Evolutionary conservation across 2,888 invertebrate genomes (phyloP), one percentile per base, ranked within the genome.

Genomic region (Nomada ferruginata): DNA sequence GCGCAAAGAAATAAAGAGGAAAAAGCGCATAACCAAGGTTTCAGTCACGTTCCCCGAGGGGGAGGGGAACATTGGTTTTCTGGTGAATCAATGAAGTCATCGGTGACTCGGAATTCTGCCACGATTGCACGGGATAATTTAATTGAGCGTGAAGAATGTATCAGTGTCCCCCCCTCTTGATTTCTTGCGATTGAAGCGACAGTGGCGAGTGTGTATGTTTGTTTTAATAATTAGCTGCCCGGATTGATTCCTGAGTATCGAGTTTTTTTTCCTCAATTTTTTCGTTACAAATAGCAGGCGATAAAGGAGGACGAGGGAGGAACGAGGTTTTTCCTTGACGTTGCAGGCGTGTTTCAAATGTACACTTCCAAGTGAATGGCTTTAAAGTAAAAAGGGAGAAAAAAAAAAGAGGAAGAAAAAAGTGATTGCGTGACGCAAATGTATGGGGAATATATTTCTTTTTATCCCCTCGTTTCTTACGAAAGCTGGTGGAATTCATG

Each of bases 1-100:
- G 26, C 4, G 9, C 36, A 72, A 55, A 79, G 36, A 36, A 36
- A 7, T 36, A 36, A 36, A 36, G 36, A 36, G 36, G 7, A 36
- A 69, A 64, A 3, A 20, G 11, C 18, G 64, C 59, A 11, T 79
- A 52, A 60, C 36, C n/a, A 69, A 36, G 18, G 61, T 36, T 64
- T 81, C 69, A 79, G 57, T 79, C 64, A 79, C 7, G 42, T 13
- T 69, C 3, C 7, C 36, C 11, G 5, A 52, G 5, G 15, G 18
- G 20, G 13, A 57, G 57, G 15, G 55, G 50, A 70, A 76, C 66
- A 63, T 57, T n/a, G 44, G 10, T 60, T 53, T 77, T 52, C 20
- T 15, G 18, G 29, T 20, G 42, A 61, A 74, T 59, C 55, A 66
- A 68, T 59, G 52, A 53, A 29, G 50, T 42, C 29, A 7, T 26